These are phyloP conservation scores for Azemiops feae DNA, from an alignment of 2,113 vertebrate species.

Conservation along the genomic window DNA sequence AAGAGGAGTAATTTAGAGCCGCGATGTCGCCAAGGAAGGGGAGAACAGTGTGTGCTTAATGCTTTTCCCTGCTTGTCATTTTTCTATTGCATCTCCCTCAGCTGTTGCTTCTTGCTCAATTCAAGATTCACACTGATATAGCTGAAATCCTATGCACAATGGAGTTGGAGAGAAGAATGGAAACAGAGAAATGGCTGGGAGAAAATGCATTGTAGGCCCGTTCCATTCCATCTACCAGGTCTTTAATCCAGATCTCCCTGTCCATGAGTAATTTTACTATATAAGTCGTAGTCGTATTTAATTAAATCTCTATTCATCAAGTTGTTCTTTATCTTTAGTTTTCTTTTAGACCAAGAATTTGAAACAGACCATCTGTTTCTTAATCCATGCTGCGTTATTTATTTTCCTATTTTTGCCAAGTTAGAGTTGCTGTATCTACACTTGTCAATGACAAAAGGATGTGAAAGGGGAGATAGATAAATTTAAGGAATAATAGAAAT, in stretches of 20 bases:
- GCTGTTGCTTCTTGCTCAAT: neutral
- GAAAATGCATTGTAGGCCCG: neutral
- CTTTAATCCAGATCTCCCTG: neutral
- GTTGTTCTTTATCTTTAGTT: constrained; percentile 12
- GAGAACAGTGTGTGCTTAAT: neutral
- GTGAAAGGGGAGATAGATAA: neutral
- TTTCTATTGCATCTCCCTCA: neutral
- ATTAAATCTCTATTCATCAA: neutral
- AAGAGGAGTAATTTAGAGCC: neutral
- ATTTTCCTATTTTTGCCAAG: constrained; percentile 8
- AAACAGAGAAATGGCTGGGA: neutral
- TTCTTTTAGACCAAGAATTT: constrained; percentile 16
- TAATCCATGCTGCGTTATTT: constrained; percentile 33
- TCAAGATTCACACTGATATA: neutral
- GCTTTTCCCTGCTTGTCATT: neutral
- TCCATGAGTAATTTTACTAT: neutral
- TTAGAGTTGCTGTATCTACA: neutral
- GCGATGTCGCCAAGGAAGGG: neutral
- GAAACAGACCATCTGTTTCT: neutral
- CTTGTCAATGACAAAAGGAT: neutral
- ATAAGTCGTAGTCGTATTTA: neutral
- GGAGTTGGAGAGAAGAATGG: neutral
- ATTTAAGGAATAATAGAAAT: neutral
- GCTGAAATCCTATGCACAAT: neutral
- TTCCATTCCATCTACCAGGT: no score